Percentiles rank a stretch among this genome's conserved stretches.
phyloP scores from a whole-genome alignment of 2,888 invertebrate species.

The Molanna angustata region DNA sequence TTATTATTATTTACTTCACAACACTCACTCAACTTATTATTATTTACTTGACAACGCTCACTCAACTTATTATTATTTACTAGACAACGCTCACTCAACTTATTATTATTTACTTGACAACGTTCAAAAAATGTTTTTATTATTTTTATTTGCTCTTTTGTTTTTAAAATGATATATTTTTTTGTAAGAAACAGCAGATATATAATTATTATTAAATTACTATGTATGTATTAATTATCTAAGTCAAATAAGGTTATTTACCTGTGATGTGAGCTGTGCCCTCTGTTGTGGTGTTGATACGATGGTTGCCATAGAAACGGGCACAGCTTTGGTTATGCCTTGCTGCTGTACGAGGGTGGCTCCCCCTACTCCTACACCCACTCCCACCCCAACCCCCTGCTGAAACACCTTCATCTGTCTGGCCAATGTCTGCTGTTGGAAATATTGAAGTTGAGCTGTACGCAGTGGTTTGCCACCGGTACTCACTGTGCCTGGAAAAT shows the following conservation, averaged over 20 bases:
- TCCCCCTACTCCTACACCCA: conserved; percentile 7
- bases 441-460: conserved; percentile 58
- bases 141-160: too few species aligned
- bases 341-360: conserved; percentile 18
- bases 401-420: conserved; percentile 52
- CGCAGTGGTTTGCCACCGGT: conserved; percentile 54
- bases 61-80: too few species aligned
- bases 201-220: too few species aligned
- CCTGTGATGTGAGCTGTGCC: conserved; percentile 29
- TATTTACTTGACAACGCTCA: too few species aligned
- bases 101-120: too few species aligned
- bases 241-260: conserved; percentile 1
- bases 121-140: too few species aligned
- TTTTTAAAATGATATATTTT: too few species aligned
- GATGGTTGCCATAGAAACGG: conserved; percentile 27
- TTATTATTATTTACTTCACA: too few species aligned
- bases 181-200: too few species aligned
- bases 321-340: conserved; percentile 15
- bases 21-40: too few species aligned
- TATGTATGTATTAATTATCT: too few species aligned
- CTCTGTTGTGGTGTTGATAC: conserved; percentile 28
- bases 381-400: conserved; percentile 38
- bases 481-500: conserved; percentile 43
- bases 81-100: too few species aligned
- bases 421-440: conserved; percentile 58